Evolutionary conservation across 64 coral and sea anemone genomes (phyloP).

Genomic region (Cladopsammia gracilis): DNA sequence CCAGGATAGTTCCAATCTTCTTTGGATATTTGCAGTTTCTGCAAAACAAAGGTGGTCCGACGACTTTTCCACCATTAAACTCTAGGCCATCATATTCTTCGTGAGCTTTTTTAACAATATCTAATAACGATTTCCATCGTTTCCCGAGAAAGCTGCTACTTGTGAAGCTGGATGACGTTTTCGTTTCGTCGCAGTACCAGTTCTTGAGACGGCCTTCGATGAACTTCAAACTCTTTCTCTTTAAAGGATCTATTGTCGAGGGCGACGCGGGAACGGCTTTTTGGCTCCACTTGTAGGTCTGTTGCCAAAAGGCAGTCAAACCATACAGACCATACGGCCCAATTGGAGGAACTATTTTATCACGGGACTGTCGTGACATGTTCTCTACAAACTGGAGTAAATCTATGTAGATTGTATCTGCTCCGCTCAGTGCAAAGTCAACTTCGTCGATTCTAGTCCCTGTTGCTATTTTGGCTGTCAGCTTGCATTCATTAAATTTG

Average conservation of each 20-base stretch:
- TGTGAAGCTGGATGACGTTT: background rate
- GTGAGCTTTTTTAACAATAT: background rate
- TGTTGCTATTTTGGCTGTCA: background rate
- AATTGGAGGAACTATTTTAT: constrained; percentile 24
- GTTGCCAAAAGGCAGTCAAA: constrained; percentile 23
- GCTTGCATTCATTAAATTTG: background rate
- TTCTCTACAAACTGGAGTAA: background rate
- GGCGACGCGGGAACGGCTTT: background rate
- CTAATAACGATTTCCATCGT: background rate
- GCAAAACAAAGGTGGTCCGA: constrained; percentile 10
- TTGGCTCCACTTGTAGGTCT: constrained; percentile 15
- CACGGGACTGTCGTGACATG: background rate
- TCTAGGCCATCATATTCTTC: background rate
- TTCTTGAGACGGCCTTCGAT: constrained; percentile 36
- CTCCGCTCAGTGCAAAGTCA: background rate
- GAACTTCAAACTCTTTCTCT: background rate
- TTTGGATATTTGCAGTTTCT: background rate
- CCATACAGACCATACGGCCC: background rate
- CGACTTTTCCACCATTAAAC: background rate
- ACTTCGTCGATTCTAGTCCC: background rate
- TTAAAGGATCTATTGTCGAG: background rate
- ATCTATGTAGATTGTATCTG: constrained; percentile 14
- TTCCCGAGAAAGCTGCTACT: background rate
- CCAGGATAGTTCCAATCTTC: constrained; percentile 4
- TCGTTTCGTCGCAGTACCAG: constrained; percentile 41